phyloP scores from a whole-genome alignment of 2,113 vertebrate species.

The Pseudolaguvia tuberculata region DNA sequence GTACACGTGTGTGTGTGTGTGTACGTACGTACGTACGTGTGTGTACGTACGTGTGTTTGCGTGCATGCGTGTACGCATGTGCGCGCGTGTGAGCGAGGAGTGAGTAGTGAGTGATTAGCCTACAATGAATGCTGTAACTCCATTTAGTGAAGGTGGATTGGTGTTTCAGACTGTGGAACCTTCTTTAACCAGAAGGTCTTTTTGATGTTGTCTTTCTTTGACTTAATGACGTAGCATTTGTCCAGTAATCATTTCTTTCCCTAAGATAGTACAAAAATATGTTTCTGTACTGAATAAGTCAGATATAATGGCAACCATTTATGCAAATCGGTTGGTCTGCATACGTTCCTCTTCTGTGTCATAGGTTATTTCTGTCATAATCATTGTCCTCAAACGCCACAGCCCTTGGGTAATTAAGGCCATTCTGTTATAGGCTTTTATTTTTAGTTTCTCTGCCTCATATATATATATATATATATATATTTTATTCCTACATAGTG shows the following conservation, averaged over 20 bases:
- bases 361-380: background rate
- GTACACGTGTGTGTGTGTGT: too few relatives aligned
- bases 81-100: too few relatives aligned
- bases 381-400: background rate
- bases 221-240: too few relatives aligned
- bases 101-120: too few relatives aligned
- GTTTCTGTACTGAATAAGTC: background rate
- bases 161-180: background rate
- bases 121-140: background rate
- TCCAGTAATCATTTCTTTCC: background rate
- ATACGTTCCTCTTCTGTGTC: background rate
- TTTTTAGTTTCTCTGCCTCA: constrained; percentile 1
- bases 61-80: too few relatives aligned
- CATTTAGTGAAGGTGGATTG: background rate
- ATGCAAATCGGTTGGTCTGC: background rate
- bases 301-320: background rate
- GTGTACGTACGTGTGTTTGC: too few relatives aligned
- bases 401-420: constrained; percentile 11
- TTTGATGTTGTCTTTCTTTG: background rate
- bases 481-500: background rate
- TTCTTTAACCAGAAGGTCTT: background rate
- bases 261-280: background rate
- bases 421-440: background rate
- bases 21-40: too few relatives aligned
- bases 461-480: too few relatives aligned